phyloP scores from a whole-genome alignment of 2,113 vertebrate genomes.

The Alaudala cheleensis region DNA sequence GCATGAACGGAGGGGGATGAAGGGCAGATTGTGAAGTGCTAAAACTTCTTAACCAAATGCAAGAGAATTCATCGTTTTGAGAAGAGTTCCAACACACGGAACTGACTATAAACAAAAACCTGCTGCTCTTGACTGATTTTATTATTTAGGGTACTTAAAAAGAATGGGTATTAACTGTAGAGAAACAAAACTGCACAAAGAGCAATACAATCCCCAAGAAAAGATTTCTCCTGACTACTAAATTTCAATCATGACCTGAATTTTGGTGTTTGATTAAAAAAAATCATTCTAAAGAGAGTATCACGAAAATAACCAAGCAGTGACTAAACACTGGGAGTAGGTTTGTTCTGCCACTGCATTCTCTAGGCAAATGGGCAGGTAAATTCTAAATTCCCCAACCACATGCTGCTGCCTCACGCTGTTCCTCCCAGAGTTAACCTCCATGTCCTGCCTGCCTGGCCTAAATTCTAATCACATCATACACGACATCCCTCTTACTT shows the following conservation, averaged over 20 bases:
- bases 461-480: conserved; percentile 12
- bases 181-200: background rate
- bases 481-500: background rate
- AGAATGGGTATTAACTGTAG: background rate
- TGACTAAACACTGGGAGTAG: background rate
- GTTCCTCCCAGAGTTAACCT: background rate
- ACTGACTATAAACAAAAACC: background rate
- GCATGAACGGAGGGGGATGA: background rate
- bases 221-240: background rate
- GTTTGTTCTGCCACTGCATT: background rate
- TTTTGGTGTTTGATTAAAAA: background rate
- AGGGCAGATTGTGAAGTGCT: background rate
- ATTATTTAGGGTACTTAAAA: background rate
- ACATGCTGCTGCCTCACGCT: background rate
- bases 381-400: background rate
- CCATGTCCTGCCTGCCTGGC: background rate
- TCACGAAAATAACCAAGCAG: background rate
- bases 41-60: background rate
- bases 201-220: background rate
- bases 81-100: background rate
- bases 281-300: background rate
- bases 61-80: background rate
- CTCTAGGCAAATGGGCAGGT: background rate
- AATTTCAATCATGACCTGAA: background rate
- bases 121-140: background rate